Conservation (phyloP, 2,888 invertebrate genomes). For the Hydrotaea cyrtoneurina region DNA sequence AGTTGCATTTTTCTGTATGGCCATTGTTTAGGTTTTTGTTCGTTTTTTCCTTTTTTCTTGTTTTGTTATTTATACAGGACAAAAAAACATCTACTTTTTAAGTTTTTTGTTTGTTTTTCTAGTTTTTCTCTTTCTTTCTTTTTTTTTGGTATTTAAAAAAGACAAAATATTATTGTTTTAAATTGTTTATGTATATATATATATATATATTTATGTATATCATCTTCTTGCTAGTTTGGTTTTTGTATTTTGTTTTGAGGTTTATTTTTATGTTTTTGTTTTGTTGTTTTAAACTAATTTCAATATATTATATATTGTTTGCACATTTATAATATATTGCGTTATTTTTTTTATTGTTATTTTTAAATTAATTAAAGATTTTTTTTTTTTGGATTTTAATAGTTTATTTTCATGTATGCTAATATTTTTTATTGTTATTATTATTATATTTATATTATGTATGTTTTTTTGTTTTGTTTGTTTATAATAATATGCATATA, state of each 20-base stretch:
- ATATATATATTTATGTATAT: constrained; percentile 35
- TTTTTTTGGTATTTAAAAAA: constrained; percentile 55
- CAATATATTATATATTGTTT: constrained; percentile 64
- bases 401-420: constrained; percentile 61
- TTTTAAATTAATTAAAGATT: constrained; percentile 59
- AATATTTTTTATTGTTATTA: constrained; percentile 59
- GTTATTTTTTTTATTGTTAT: constrained; percentile 64
- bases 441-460: constrained; percentile 52
- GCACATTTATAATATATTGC: constrained; percentile 69
- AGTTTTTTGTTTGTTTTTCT: constrained; percentile 51
- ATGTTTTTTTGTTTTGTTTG: constrained; percentile 39
- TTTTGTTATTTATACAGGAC: constrained; percentile 79
- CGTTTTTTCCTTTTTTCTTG: constrained; percentile 68
- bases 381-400: constrained; percentile 63
- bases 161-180: constrained; percentile 48
- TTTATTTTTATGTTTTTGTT: constrained; percentile 41
- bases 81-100: constrained; percentile 78
- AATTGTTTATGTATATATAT: constrained; percentile 39
- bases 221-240: constrained; percentile 32
- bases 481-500: constrained; percentile 72
- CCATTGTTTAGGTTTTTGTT: constrained; percentile 43
- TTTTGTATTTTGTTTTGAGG: constrained; percentile 25
- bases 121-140: too few relatives aligned
- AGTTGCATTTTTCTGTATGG: constrained; percentile 69
- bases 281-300: constrained; percentile 58